Base-by-base conservation (phyloP, 2,888 invertebrate genomes). In the Lagria hirta region DNA sequence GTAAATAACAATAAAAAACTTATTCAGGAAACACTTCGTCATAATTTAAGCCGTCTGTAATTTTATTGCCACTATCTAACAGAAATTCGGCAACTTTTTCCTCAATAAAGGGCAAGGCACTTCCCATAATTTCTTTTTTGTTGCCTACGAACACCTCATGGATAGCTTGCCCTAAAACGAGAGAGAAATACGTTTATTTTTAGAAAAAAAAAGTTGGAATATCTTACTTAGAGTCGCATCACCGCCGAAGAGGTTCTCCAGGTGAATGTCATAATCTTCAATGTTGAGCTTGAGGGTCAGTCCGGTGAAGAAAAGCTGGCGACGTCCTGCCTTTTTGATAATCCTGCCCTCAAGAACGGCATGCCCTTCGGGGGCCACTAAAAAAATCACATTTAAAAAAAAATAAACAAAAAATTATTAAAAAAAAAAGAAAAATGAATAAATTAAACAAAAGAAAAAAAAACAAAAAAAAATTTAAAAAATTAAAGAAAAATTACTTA, bases 21-120 rank as follows among this genome's bases (percentile, higher is more conserved):
- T n/a, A n/a, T n/a, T n/a, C n/a, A n/a, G 80, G 81, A 35, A 83
- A 72, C 3, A 83, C 63, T 54, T 80, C 76, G 7, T 79, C 74
- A 27, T 73, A 72, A 0, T 77, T 70, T 27, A 80, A 75, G 7
- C 73, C 74, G 0, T 68, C 66, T 1, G 80, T 74, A 18, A 83
- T 75, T 43, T 74, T 76, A 57, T 81, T 82, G 3, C 78, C 75
- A 3, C 76, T 70, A 1, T 76, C 73, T 29, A 77, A 60, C 7
- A 82, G 68, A 1, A 78, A 64, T 2, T 70, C 71, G 0, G 77
- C 67, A 0, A 79, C 73, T 0, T 79, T 76, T 47, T 64, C 72
- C 61, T 83, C 79, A 1, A 83, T 64, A 35, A 76, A 70, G 0
- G 84, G 83, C 54, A 77, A 75, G 7, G 79, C 68, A 1, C 77